Base-by-base conservation (phyloP, 2,888 invertebrate genomes). In the Perithous albicinctus region DNA sequence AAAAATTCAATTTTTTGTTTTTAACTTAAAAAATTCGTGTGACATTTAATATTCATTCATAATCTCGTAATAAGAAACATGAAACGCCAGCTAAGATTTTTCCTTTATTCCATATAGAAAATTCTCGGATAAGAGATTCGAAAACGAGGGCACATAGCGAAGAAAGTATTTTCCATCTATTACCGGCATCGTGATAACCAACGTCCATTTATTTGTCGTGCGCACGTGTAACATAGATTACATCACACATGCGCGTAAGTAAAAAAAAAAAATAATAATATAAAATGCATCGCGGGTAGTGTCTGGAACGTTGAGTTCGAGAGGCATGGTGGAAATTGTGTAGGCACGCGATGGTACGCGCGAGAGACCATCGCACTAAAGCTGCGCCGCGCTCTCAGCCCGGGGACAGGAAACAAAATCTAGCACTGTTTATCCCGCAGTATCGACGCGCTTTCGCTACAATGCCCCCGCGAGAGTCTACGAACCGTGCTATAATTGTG, bases 381-480 rank as follows among this genome's bases (percentile, higher is more conserved):
- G 54, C 8, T 26, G 43, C 46, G 46, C 32, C 32, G 59, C 56
- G 70, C 18, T 18, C 18, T 18, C 6, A 59, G 43, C 32, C 59
- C 59, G 56, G 59, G 72, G 59, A 59, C 18, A 43, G 43, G 43
- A 59, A 43, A 72, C 32, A 59, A 72, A 59, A 64, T 64, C 72
- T 59, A 46, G 56, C 10, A 32, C 59, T 72, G 59, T 72, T 72
- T 72, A 59, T 72, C 56, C 59, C 29, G 72, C 72, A 56, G 32
- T 77, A 77, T 77, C 69, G 77, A 77, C 77, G 69, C 69, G 69
- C 63, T 70, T 77, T 77, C 77, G 69, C 77, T 70, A 63, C 69
- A 26, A 77, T 77, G 35, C 59, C 67, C 38, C 20, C 20, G 20
- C 51, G 23, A 1, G 20, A 18, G 18, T 43, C 8, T 23, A 59